Base-by-base conservation (phyloP, 1,140 invertebrate species). In the Zaprionus gabonicus region DNA sequence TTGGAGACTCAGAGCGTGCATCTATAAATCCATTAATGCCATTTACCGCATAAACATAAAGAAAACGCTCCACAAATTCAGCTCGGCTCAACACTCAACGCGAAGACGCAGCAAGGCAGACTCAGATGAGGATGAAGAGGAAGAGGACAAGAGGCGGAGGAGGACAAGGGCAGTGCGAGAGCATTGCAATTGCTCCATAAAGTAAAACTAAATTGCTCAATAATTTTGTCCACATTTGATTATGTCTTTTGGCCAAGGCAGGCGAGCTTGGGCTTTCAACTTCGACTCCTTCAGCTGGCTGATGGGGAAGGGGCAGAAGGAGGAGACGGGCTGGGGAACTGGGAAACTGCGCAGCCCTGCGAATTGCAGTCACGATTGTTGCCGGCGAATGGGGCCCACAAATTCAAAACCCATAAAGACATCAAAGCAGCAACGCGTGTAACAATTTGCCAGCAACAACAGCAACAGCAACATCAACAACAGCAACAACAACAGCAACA, bases 201-300 rank as follows among this genome's bases (percentile, higher is more conserved):
- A 91, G 80, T 91, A 91, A 91, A 91, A 91, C 86, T 91, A 91
- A 91, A 91, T 91, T 91, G 86, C 86, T 91, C 86, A 91, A 91
- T 91, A 91, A 91, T 91, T 91, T 91, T 91, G 86, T 91, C 86
- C 86, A 91, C 86, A 91, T 91, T 91, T 91, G 85, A 90, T 90
- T 85, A 90, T 91, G 85, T 90, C 85, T 90, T 90, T 78, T 82
- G 72, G 57, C 76, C 76, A 70, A 66, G 34, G 38, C 27, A 46
- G 58, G 46, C 7, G 60, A 53, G 73, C 27, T 34, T 34, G 44
- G 55, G 55, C 62, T 59, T 34, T 68, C 57, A 60, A 53, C 56
- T 56, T 31, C 55, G 36, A 25, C 62, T 55, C 28, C 36, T 58
- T 12, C 38, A 44, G 51, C 20, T 23, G 41, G 13, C 4, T 20